Base-by-base conservation (phyloP, 1,140 invertebrate species). In the Diorhabda sublineata region DNA sequence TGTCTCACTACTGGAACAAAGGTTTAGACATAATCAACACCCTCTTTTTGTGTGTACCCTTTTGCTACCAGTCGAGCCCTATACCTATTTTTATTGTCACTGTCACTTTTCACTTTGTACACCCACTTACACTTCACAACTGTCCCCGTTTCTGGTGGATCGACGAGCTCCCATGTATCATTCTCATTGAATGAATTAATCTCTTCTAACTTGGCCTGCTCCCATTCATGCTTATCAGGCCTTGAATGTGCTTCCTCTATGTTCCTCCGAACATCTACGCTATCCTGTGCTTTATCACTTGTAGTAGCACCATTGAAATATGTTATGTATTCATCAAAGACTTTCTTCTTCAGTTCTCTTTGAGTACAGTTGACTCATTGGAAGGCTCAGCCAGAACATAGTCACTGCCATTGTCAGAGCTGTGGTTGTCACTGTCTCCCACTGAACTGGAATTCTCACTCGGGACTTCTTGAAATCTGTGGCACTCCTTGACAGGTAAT, bases 61-160 rank as follows among this genome's bases (percentile, higher is more conserved):
- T 77, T 75, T 4, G 80, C 82, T 44, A 84, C 79, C 59, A 83
- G 74, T 45, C 82, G 69, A 47, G 79, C 83, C 62, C 82, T 84
- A 73, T 80, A 79, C 67, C 70, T 74, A 8, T 72, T 58, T 58
- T 75, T 70, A 45, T 76, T 71, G 62, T 79, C 80, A 72, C 42
- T 42, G 63, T 70, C 74, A 9, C 56, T 43, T 57, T 80, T 81
- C 5, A 75, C 69, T 73, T 78, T 82, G 58, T 67, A 82, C 42
- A 83, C 80, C 82, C 81, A 83, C 64, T 80, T 77, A 69, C 74
- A 76, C 52, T 77, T 63, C n/a, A 82, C 76, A 47, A 76, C 64
- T 65, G 74, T 78, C 60, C 68, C 71, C 62, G 71, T 62, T 58
- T 70, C 64, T 62, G 81, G 78, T 58, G 70, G 47, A 42, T 80